A percentile compares a stretch with the other conserved stretches of the same genome.
phyloP scores from a whole-genome alignment of 2,797 vertebrate genomes.

The Pantherophis vulpinus region DNA sequence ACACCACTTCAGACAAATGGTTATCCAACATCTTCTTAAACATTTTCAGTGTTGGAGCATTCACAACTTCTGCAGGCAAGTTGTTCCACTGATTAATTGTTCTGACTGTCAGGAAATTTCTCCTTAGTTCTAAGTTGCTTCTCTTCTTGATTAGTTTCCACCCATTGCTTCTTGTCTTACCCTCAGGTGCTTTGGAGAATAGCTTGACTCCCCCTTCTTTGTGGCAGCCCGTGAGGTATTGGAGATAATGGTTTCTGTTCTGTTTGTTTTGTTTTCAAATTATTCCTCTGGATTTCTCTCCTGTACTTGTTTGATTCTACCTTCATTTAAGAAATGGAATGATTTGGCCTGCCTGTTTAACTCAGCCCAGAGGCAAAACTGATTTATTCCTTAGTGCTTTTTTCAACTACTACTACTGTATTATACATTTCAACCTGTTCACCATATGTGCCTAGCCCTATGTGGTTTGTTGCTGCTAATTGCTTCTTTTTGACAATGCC shows the following conservation, averaged over 20 bases:
- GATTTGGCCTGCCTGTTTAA: background rate
- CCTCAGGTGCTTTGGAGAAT: too few species aligned
- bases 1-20: too few species aligned
- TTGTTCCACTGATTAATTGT: too few species aligned
- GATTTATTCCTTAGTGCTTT: constrained; percentile 59
- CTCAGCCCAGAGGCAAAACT: constrained; percentile 56
- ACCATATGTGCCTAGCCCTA: constrained; percentile 70
- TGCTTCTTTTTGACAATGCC: constrained; percentile 75
- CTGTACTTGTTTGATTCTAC: background rate
- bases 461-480: constrained; percentile 70
- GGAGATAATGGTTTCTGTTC: background rate
- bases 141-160: too few species aligned
- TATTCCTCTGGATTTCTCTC: background rate
- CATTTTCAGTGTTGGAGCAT: too few species aligned
- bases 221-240: too few species aligned
- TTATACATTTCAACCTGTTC: constrained; percentile 72
- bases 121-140: too few species aligned
- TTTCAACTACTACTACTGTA: constrained; percentile 61
- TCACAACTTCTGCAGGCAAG: too few species aligned
- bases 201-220: too few species aligned
- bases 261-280: background rate
- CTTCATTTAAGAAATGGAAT: background rate
- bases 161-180: too few species aligned
- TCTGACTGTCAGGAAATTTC: too few species aligned
- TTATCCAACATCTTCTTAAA: too few species aligned